Evolutionary conservation across 1,140 invertebrate genomes (phyloP), one percentile per base, ranked within the genome.

Genomic region (Pseudomyrmex concolor): DNA sequence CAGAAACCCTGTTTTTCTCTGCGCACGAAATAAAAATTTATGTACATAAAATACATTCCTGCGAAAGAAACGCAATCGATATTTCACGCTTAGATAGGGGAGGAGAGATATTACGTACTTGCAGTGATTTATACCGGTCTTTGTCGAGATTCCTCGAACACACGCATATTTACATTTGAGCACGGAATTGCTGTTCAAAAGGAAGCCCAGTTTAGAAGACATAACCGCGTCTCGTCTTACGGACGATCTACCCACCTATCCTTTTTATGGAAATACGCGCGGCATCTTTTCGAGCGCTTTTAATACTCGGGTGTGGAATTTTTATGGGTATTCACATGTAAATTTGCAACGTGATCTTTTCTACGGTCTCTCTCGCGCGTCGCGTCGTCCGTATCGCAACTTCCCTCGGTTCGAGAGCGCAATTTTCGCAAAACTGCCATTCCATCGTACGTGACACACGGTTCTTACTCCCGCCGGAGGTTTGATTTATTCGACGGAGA

Each of bases 401-500:
- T 64, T 45, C 15, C 5, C 51, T 34, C 25, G 63, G 73, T 15
- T 13, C 63, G 34, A 13, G 34, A 13, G 54, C 76, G 66, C 64
- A 70, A 80, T 80, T 80, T 80, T 71, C 43, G 54, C 66, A 71
- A 71, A 80, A 80, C 76, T 80, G 66, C 76, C 76, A 80, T 63
- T 77, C 48, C 25, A 25, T 45, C 59, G 12, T 22, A 19, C 63
- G 34, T 51, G 63, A 55, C 34, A 34, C 34, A 34, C 51, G 34
- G 17, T 34, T 25, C 74, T 70, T 59, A 43, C 66, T 25, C 12
- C 15, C 43, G 25, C 22, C 34, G 5, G 43, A 66, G 43, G 34
- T 34, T 80, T 80, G 76, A 80, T 71, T 80, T 80, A 80, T 80
- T 80, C 68, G 66, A 70, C 54, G 22, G 71, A 71, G 54, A 71